phyloP scores from a whole-genome alignment of 2,888 invertebrate species.

The Orthosia cruda region DNA sequence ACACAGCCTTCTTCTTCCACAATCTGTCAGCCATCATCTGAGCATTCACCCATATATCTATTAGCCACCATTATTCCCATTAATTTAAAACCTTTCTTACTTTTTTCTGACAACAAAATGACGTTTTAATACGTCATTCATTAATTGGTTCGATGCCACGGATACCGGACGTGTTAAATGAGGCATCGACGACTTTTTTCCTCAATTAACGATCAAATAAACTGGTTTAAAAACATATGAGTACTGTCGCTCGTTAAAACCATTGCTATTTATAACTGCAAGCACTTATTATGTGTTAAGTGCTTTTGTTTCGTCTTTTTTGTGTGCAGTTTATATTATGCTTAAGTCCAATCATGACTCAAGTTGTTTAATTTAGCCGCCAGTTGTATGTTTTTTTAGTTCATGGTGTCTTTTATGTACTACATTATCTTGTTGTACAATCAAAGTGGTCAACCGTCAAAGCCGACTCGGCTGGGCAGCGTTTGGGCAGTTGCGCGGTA shows the following conservation, averaged over 20 bases:
- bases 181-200: slow-evolving; percentile 51
- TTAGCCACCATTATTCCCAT: too few species aligned
- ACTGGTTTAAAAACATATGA: slow-evolving; percentile 42
- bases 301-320: not conserved
- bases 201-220: slow-evolving; percentile 52
- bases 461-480: too few species aligned
- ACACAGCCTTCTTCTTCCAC: not conserved
- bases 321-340: not conserved
- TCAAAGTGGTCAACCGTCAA: too few species aligned
- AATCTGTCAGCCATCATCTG: not conserved
- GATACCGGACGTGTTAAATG: slow-evolving; percentile 44
- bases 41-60: not conserved
- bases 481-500: too few species aligned
- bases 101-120: slow-evolving; percentile 11
- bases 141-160: slow-evolving; percentile 50
- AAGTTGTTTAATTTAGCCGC: not conserved
- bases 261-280: slow-evolving; percentile 40
- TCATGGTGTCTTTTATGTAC: too few species aligned
- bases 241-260: slow-evolving; percentile 43
- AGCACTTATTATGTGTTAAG: slow-evolving; percentile 42
- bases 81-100: not conserved
- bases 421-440: too few species aligned
- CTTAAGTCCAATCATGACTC: not conserved
- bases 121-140: slow-evolving; percentile 33
- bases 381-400: too few species aligned